Evolutionary conservation across 2,888 invertebrate species (phyloP).

Genomic region (Mystacides longicornis): DNA sequence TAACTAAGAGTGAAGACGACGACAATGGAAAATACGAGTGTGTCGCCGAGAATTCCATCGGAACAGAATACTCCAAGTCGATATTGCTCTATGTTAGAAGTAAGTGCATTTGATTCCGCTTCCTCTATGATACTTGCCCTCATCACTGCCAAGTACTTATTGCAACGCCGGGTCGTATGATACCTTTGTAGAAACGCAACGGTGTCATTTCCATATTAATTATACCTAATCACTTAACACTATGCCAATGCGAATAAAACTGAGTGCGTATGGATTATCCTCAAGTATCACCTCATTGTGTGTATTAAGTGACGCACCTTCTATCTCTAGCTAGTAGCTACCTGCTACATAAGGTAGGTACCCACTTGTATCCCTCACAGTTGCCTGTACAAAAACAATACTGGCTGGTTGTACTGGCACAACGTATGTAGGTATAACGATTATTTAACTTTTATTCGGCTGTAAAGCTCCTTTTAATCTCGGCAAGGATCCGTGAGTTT

Average conservation of each 20-base stretch:
- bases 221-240: no score
- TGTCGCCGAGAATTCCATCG: slow-evolving; percentile 87
- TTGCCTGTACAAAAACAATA: no score
- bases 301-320: no score
- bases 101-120: slow-evolving; percentile 35
- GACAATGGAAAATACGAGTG: slow-evolving; percentile 97
- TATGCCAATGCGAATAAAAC: no score
- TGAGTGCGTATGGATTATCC: no score
- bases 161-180: background rate
- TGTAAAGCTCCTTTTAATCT: background rate
- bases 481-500: background rate
- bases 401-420: no score
- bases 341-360: no score
- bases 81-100: slow-evolving; percentile 91
- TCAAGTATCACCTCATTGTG: no score
- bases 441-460: background rate
- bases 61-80: slow-evolving; percentile 87
- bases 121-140: no score
- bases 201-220: background rate
- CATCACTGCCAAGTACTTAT: background rate
- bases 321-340: no score
- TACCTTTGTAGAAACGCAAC: no score
- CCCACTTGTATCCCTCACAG: no score
- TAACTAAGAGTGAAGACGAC: slow-evolving; percentile 79
- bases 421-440: background rate